Base-by-base conservation (phyloP, 2,888 invertebrate genomes). In the Leptarthrus brevirostris region DNA sequence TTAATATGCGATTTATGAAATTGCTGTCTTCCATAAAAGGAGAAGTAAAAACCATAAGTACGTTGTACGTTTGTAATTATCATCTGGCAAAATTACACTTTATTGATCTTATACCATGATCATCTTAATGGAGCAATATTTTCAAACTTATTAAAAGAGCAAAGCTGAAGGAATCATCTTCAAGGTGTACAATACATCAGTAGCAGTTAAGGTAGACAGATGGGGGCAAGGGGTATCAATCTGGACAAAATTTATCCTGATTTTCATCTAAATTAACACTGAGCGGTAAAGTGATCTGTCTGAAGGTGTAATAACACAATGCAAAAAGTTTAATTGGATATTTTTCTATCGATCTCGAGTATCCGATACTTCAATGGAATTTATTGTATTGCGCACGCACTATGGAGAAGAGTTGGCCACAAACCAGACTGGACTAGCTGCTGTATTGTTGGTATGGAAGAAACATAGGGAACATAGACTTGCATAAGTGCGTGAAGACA, bases 301-400 rank as follows among this genome's bases (percentile, higher is more conserved):
- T 36, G 64, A 44, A 36, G 24, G 64, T 44, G 44, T 24, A 64
- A 64, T 64, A 64, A 64, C 18, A 64, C 44, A 69, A 69, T 69
- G 30, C 69, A 52, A 34, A 69, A 69, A 69, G 52, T 52, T 69
- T 69, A 69, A 69, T 69, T 69, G 69, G 69, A 69, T 69, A 69
- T 69, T 69, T 69, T 69, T 69, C 69, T 52, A 69, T 69, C 69
- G 52, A 69, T 52, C 52, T 49, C 49, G 14, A 22, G 20, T 18
- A 16, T 20, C 34, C 52, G 69, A 52, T 69, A 52, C 69, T 47
- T 30, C 34, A 49, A 52, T 52, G 69, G 69, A 69, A 69, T 69
- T 69, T 69, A 69, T 69, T 49, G 52, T 69, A 69, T 69, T 69
- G 52, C 34, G 26, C 69, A 52, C 52, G 49, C 64, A 69, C 52